Evolutionary conservation across 2,888 invertebrate species (phyloP).

Genomic region (Nephrotoma appendiculata): DNA sequence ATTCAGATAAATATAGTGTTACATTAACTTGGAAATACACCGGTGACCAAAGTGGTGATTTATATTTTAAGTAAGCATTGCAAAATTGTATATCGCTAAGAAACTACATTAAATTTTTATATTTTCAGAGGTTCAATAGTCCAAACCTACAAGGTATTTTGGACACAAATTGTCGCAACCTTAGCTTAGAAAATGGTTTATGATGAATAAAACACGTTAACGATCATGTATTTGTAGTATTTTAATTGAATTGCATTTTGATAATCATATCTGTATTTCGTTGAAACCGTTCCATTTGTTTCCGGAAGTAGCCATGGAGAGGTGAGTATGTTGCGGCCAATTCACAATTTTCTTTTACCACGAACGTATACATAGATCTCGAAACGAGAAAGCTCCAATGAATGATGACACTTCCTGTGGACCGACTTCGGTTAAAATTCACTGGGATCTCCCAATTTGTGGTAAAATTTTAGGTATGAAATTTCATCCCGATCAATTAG

Average conservation of each 20-base stretch:
- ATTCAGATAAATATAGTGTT: background rate
- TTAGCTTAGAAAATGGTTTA: background rate
- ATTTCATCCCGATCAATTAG: too few relatives aligned
- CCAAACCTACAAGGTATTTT: background rate
- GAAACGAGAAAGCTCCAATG: too few relatives aligned
- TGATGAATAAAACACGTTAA: background rate
- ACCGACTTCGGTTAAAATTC: too few relatives aligned
- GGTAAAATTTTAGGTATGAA: too few relatives aligned
- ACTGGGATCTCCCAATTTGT: too few relatives aligned
- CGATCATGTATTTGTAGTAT: background rate
- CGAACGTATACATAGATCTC: too few relatives aligned
- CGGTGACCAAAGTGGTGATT: background rate
- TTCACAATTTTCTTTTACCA: too few relatives aligned
- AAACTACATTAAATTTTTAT: background rate
- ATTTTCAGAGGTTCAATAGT: background rate
- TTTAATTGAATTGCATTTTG: background rate
- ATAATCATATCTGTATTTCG: slow-evolving; percentile 19
- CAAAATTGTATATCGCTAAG: background rate
- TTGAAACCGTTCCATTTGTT: slow-evolving; percentile 28
- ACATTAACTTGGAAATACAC: background rate
- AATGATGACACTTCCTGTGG: too few relatives aligned
- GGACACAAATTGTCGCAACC: background rate
- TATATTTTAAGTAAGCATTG: background rate
- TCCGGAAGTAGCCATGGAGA: slow-evolving; percentile 23
- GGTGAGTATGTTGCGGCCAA: too few relatives aligned